Evolutionary conservation across 2,888 invertebrate genomes (phyloP).

Genomic region (Pollenia labialis): DNA sequence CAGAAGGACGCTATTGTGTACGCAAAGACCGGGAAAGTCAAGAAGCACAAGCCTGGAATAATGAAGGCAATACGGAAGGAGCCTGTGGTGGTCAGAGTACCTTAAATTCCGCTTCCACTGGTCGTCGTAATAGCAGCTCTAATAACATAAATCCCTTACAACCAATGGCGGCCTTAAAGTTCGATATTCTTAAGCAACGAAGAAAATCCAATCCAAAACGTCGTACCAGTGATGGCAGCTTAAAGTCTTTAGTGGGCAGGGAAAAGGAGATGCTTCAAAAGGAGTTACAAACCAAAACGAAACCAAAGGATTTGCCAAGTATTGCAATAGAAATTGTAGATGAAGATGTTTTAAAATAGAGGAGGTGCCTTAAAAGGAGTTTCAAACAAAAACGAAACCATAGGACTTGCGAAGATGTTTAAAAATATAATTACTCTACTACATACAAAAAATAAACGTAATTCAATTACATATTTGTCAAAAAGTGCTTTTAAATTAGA

Average conservation of each 20-base stretch:
- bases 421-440: not conserved
- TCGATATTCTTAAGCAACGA: constrained; percentile 61
- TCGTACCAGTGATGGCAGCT: constrained; percentile 5
- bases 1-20: constrained; percentile 80
- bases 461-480: not conserved
- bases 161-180: constrained; percentile 66
- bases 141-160: constrained; percentile 37
- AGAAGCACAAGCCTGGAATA: not conserved
- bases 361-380: not conserved
- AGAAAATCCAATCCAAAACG: constrained; percentile 37
- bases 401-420: constrained; percentile 52
- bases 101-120: constrained; percentile 17
- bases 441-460: too few species aligned
- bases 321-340: constrained; percentile 77
- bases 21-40: constrained; percentile 57
- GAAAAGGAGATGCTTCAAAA: not conserved
- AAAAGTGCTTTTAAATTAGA: constrained; percentile 31
- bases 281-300: constrained; percentile 3
- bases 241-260: not conserved
- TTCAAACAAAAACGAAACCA: constrained; percentile 18
- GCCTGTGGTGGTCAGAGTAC: constrained; percentile 57
- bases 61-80: constrained; percentile 1
- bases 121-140: constrained; percentile 48
- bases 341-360: constrained; percentile 1
- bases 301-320: constrained; percentile 63